phyloP scores from a whole-genome alignment of 2,888 invertebrate genomes.

The Archips xylosteana region DNA sequence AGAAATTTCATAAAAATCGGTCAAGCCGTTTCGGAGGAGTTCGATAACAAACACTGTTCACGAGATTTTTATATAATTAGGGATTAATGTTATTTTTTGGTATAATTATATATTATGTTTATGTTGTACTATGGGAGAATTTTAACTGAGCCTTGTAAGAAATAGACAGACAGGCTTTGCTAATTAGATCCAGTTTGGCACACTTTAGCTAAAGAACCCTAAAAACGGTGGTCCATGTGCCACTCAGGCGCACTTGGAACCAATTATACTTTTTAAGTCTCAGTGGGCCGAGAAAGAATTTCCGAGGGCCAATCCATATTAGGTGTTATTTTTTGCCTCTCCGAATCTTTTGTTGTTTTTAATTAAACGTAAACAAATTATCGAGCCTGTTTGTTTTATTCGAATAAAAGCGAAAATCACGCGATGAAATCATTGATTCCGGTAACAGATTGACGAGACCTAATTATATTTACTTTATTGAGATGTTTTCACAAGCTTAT shows the following conservation, averaged over 20 bases:
- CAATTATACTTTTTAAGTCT: conserved; percentile 74
- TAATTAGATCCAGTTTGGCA: too few relatives aligned
- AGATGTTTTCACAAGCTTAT: conserved; percentile 30
- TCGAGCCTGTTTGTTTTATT: conserved; percentile 51
- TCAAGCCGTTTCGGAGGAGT: too few relatives aligned
- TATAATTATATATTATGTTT: too few relatives aligned
- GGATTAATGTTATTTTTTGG: too few relatives aligned
- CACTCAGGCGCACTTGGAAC: conserved; percentile 72
- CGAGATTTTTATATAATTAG: too few relatives aligned
- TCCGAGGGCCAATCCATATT: conserved; percentile 54
- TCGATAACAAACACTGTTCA: too few relatives aligned
- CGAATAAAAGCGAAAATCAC: conserved; percentile 41
- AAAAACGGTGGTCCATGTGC: conserved; percentile 62
- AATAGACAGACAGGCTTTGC: too few relatives aligned
- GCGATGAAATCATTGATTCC: conserved; percentile 12
- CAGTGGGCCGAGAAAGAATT: conserved; percentile 50
- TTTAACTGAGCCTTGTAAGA: too few relatives aligned
- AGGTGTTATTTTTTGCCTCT: conserved; percentile 50
- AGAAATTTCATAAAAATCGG: too few relatives aligned
- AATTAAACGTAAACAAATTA: conserved; percentile 69
- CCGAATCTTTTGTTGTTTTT: conserved; percentile 52
- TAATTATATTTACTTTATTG: conserved; percentile 50
- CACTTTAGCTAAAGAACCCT: too few relatives aligned
- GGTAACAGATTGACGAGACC: conserved; percentile 6
- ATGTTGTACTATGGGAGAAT: too few relatives aligned